Evolutionary conservation across 2,888 invertebrate genomes (phyloP).

Genomic region (Danaus chrysippus): DNA sequence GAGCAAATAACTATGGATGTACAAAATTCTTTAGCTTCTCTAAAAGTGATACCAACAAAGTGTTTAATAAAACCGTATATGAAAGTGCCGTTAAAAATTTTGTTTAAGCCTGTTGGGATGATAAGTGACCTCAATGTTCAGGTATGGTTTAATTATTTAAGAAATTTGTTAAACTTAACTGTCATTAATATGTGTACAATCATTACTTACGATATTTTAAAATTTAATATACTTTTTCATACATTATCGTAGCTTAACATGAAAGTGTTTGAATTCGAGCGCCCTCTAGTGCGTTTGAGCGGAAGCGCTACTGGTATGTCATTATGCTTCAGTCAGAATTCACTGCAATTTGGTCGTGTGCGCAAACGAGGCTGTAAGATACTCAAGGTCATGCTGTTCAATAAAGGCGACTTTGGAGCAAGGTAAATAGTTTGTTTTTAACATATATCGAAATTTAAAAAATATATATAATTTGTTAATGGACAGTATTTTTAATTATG

Average conservation of each 20-base stretch:
- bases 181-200: not conserved
- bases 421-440: conserved; percentile 41
- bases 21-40: conserved; percentile 59
- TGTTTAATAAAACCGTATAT: conserved; percentile 56
- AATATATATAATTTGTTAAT: too few relatives aligned
- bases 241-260: conserved; percentile 52
- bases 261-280: conserved; percentile 60
- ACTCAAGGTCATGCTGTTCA: conserved; percentile 66
- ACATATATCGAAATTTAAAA: too few relatives aligned
- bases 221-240: too few relatives aligned
- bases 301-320: conserved; percentile 70
- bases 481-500: too few relatives aligned
- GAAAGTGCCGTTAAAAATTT: conserved; percentile 64
- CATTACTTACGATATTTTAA: not conserved
- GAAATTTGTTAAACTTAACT: not conserved
- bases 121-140: conserved; percentile 64
- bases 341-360: conserved; percentile 68
- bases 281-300: conserved; percentile 61
- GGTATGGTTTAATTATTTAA: conserved; percentile 39
- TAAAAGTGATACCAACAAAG: conserved; percentile 62
- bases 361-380: conserved; percentile 65
- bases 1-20: conserved; percentile 62
- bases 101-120: conserved; percentile 67
- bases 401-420: conserved; percentile 68
- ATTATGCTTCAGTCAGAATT: conserved; percentile 61